Conservation (phyloP, 2,888 invertebrate genomes). For the Trissolcus japonicus region DNA sequence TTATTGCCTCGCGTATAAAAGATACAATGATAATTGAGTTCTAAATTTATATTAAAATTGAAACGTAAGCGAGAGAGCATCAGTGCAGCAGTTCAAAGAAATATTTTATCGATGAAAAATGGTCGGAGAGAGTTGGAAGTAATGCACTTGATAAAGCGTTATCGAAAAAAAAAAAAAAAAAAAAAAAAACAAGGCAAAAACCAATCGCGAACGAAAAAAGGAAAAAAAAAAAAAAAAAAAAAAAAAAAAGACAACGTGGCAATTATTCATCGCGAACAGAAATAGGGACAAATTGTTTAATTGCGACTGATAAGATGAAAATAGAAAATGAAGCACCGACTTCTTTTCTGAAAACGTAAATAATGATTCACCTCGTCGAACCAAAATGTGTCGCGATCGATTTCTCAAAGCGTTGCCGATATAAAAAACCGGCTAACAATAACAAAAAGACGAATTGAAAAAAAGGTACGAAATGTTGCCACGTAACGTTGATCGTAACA, state of each 20-base stretch:
- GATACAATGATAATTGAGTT: too few species aligned
- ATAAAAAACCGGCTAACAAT: slow-evolving; percentile 11
- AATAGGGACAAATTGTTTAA: slow-evolving; percentile 15
- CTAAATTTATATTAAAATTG: too few species aligned
- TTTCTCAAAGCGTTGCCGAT: slow-evolving; percentile 7
- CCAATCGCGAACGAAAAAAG: too few species aligned
- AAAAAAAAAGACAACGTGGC: too few species aligned
- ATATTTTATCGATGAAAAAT: slow-evolving; percentile 16
- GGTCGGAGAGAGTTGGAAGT: not conserved
- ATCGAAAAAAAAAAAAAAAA: too few species aligned
- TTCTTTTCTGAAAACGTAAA: too few species aligned
- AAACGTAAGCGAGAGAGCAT: too few species aligned
- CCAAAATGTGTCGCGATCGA: slow-evolving; percentile 20
- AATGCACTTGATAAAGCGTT: not conserved
- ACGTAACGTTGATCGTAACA: slow-evolving; percentile 31
- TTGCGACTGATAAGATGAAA: not conserved
- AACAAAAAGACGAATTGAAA: slow-evolving; percentile 21
- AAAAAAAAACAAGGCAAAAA: too few species aligned
- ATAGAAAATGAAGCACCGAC: not conserved
- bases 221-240: too few species aligned
- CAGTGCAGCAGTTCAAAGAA: not conserved
- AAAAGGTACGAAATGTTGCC: slow-evolving; percentile 30
- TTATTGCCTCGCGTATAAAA: too few species aligned
- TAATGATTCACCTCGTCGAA: not conserved
- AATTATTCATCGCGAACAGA: too few species aligned